Evolutionary conservation across 92 coral and sea anemone genomes (phyloP).

Genomic region (Paragorgia papillata): DNA sequence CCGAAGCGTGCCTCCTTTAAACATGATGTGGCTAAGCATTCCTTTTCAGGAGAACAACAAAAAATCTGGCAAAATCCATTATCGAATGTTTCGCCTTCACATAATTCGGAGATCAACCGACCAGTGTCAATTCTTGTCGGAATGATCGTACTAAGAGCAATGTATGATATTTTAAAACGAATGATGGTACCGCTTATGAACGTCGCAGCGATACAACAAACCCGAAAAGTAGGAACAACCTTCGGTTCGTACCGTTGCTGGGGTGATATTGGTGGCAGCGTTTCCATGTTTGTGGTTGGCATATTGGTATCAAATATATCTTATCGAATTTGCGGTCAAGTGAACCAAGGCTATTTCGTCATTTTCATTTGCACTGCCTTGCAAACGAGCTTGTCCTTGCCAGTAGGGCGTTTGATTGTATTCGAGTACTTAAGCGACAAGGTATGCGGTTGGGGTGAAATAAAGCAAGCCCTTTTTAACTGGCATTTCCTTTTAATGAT

Average conservation of each 20-base stretch:
- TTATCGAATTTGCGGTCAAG: neutral
- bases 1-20: no score
- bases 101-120: no score
- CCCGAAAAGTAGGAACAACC: neutral
- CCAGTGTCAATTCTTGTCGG: no score
- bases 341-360: neutral
- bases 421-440: constrained; percentile 6
- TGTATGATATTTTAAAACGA: no score
- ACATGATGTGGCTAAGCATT: no score
- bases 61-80: no score
- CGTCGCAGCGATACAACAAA: constrained; percentile 14
- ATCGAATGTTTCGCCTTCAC: no score
- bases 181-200: neutral
- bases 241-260: constrained; percentile 18
- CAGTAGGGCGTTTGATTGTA: neutral
- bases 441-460: neutral
- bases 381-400: neutral
- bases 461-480: neutral
- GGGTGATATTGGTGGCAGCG: constrained; percentile 27
- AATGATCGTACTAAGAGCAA: no score
- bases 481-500: constrained; percentile 14
- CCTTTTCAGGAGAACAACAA: no score
- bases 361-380: constrained; percentile 7
- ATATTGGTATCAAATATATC: neutral
- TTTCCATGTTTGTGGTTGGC: constrained; percentile 20